These are phyloP conservation scores for Drosophila jambulina DNA, from an alignment of 1,140 invertebrate species.

Conservation along the genomic window DNA sequence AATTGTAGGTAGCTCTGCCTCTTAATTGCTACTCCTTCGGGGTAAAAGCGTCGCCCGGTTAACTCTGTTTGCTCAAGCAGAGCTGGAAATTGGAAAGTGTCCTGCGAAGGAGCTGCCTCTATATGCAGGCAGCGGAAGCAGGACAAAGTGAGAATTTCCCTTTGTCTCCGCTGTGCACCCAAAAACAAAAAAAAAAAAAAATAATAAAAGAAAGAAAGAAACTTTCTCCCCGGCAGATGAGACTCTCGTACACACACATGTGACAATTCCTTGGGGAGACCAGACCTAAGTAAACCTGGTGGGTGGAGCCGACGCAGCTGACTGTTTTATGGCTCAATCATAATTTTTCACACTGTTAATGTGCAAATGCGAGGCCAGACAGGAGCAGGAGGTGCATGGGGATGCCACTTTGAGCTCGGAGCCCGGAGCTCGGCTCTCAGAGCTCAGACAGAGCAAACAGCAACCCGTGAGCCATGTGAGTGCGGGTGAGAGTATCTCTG, in stretches of 20 bases:
- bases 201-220: conserved; percentile 15
- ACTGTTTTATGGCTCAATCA: conserved; percentile 83
- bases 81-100: conserved; percentile 28
- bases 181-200: conserved; percentile 2
- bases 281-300: conserved; percentile 44
- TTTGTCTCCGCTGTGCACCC: conserved; percentile 20
- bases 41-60: conserved; percentile 26
- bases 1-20: conserved; percentile 16
- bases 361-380: conserved; percentile 72
- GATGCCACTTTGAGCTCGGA: conserved; percentile 30
- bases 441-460: conserved; percentile 28
- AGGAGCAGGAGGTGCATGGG: conserved; percentile 2
- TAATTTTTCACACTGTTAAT: conserved; percentile 83
- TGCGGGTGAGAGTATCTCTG: conserved; percentile 25
- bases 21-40: conserved; percentile 41
- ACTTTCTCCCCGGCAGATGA: conserved; percentile 11
- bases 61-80: conserved; percentile 42
- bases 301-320: conserved; percentile 53
- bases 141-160: conserved; percentile 72
- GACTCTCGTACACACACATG: conserved; percentile 29
- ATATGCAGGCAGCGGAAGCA: conserved; percentile 50
- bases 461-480: not conserved
- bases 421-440: not conserved
- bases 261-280: conserved; percentile 37
- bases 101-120: not conserved